phyloP scores from a whole-genome alignment of 2,113 vertebrate species.

The Nanorana parkeri region DNA sequence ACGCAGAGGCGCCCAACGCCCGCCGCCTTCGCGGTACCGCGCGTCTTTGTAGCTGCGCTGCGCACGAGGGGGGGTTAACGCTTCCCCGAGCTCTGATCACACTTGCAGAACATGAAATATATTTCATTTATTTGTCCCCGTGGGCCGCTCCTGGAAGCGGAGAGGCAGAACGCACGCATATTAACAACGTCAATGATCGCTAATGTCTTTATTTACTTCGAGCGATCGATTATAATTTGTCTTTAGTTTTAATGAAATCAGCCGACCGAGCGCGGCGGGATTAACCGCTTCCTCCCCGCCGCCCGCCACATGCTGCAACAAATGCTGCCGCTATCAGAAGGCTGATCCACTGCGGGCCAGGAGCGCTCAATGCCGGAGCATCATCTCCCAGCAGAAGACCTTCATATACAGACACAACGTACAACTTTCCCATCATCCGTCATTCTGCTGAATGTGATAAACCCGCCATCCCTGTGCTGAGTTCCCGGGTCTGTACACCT shows the following conservation, averaged over 20 bases:
- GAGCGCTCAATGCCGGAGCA: background rate
- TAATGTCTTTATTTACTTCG: slow-evolving; percentile 51
- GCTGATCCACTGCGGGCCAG: too few species aligned
- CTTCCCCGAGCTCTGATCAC: background rate
- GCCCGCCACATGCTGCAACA: background rate
- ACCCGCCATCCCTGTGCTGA: too few species aligned
- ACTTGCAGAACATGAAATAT: slow-evolving; percentile 4
- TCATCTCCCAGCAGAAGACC: background rate
- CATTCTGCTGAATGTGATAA: too few species aligned
- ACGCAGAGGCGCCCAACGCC: background rate
- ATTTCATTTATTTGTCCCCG: background rate
- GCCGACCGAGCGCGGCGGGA: background rate
- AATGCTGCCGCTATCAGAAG: background rate
- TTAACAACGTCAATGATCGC: slow-evolving; percentile 43
- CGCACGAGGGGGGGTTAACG: background rate
- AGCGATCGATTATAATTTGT: slow-evolving; percentile 51
- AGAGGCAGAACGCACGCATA: slow-evolving; percentile 16
- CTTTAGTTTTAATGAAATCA: slow-evolving; percentile 45
- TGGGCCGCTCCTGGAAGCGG: slow-evolving; percentile 9
- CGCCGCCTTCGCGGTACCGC: too few species aligned
- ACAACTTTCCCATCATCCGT: too few species aligned
- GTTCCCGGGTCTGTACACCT: too few species aligned
- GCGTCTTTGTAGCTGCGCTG: background rate
- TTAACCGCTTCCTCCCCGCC: background rate
- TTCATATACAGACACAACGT: background rate